Conservation (phyloP, 1,140 invertebrate genomes). For the Portunus trituberculatus region DNA sequence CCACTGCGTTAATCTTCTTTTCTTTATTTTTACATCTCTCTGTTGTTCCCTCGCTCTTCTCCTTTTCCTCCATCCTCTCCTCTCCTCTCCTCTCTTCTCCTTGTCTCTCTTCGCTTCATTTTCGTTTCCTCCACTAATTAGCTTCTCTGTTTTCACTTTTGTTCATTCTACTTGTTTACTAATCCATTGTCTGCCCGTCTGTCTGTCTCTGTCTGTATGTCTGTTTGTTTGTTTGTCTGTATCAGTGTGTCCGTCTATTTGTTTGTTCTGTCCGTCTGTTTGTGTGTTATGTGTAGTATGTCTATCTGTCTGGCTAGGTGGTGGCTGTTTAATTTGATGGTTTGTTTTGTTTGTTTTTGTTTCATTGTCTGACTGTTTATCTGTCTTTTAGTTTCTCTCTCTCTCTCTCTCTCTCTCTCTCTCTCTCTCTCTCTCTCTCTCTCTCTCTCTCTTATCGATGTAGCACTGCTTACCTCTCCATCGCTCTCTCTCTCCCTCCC, state of each 20-base stretch:
- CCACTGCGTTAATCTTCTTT: background rate
- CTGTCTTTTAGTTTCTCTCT: background rate
- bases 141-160: background rate
- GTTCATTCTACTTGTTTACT: background rate
- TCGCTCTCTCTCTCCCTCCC: slow-evolving; percentile 50
- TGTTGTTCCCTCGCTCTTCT: background rate
- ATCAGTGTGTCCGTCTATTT: too few relatives aligned
- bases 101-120: slow-evolving; percentile 31
- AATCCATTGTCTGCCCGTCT: background rate
- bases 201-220: background rate
- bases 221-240: too few relatives aligned
- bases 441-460: slow-evolving; percentile 30
- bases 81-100: background rate
- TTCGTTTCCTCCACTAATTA: slow-evolving; percentile 24
- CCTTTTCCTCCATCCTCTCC: slow-evolving; percentile 44
- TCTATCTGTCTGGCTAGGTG: too few relatives aligned
- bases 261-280: too few relatives aligned
- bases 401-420: slow-evolving; percentile 32
- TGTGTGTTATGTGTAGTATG: too few relatives aligned
- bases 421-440: slow-evolving; percentile 43
- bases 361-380: too few relatives aligned
- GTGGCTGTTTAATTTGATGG: too few relatives aligned
- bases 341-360: too few relatives aligned
- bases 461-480: too few relatives aligned
- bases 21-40: background rate